Conservation (phyloP, 2,888 invertebrate genomes). For the Axea sp. region DNA sequence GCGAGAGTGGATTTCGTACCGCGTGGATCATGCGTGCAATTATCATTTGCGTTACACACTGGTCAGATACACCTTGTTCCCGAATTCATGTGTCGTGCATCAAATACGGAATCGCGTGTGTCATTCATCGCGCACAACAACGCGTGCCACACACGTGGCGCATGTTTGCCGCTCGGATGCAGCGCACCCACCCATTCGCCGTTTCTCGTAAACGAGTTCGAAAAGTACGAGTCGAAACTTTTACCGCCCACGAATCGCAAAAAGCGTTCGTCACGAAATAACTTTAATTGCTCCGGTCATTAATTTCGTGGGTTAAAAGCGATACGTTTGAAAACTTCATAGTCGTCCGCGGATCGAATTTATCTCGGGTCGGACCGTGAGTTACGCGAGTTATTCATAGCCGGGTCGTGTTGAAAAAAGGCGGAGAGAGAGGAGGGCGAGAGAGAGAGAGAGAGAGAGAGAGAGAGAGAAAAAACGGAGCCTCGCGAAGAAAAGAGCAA, state of each 20-base stretch:
- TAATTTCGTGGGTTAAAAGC: slow-evolving; percentile 36
- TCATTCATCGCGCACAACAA: too few relatives aligned
- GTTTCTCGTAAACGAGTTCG: slow-evolving; percentile 12
- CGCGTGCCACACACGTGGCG: too few relatives aligned
- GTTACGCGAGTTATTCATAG: slow-evolving; percentile 51
- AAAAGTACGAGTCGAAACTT: slow-evolving; percentile 8
- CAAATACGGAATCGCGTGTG: too few relatives aligned
- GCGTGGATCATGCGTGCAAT: too few relatives aligned
- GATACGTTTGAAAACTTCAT: slow-evolving; percentile 45
- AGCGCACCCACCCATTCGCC: slow-evolving; percentile 6
- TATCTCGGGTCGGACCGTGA: slow-evolving; percentile 21
- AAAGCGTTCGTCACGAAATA: slow-evolving; percentile 43
- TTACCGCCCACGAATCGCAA: background rate
- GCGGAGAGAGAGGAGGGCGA: too few relatives aligned
- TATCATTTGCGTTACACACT: too few relatives aligned
- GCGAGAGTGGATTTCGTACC: too few relatives aligned
- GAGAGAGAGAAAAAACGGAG: too few relatives aligned
- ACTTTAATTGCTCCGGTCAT: slow-evolving; percentile 41
- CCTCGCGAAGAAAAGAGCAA: slow-evolving; percentile 50
- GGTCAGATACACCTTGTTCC: too few relatives aligned
- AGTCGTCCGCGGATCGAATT: slow-evolving; percentile 38
- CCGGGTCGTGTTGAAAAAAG: slow-evolving; percentile 39
- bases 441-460: too few relatives aligned
- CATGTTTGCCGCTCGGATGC: too few relatives aligned
- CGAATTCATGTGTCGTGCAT: too few relatives aligned